phyloP scores from a whole-genome alignment of 2,888 invertebrate genomes.

The Cheilosia soror region DNA sequence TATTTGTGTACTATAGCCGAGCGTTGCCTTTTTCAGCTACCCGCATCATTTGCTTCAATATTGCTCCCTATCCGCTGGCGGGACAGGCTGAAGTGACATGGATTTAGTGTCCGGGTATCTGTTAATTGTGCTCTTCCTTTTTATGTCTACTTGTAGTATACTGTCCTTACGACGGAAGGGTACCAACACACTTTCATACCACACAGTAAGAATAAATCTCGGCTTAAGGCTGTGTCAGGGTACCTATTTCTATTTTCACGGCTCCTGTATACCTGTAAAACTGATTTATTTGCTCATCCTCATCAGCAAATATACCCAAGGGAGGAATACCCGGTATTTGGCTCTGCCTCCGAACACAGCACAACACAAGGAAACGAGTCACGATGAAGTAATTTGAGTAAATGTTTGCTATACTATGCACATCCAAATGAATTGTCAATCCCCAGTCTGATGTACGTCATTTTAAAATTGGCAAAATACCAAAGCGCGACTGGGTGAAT shows the following conservation, averaged over 20 bases:
- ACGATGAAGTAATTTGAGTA: constrained; percentile 65
- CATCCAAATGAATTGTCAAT: constrained; percentile 54
- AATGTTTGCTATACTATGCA: constrained; percentile 59
- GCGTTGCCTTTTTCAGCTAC: constrained; percentile 28
- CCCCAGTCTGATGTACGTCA: constrained; percentile 1
- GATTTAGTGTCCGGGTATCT: constrained; percentile 47
- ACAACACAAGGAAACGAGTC: constrained; percentile 21
- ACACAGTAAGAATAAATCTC: constrained; percentile 46
- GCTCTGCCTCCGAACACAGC: not conserved
- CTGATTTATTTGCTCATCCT: constrained; percentile 61
- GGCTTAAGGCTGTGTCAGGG: constrained; percentile 22
- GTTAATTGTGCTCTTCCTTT: constrained; percentile 62
- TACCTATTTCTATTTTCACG: constrained; percentile 26
- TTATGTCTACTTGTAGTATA: constrained; percentile 21
- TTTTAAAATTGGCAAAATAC: constrained; percentile 53
- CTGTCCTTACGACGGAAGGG: not conserved
- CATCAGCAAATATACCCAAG: constrained; percentile 25
- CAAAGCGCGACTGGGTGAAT: constrained; percentile 7
- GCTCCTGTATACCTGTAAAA: constrained; percentile 35
- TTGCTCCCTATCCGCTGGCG: constrained; percentile 20
- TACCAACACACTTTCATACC: not conserved
- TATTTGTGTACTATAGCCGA: constrained; percentile 47
- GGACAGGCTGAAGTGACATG: constrained; percentile 6
- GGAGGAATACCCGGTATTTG: not conserved
- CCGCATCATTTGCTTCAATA: constrained; percentile 53